A percentile compares a stretch with the other conserved stretches of the same genome.
Evolutionary conservation across 2,797 vertebrate genomes (phyloP).

Genomic region (Amblyraja radiata): DNA sequence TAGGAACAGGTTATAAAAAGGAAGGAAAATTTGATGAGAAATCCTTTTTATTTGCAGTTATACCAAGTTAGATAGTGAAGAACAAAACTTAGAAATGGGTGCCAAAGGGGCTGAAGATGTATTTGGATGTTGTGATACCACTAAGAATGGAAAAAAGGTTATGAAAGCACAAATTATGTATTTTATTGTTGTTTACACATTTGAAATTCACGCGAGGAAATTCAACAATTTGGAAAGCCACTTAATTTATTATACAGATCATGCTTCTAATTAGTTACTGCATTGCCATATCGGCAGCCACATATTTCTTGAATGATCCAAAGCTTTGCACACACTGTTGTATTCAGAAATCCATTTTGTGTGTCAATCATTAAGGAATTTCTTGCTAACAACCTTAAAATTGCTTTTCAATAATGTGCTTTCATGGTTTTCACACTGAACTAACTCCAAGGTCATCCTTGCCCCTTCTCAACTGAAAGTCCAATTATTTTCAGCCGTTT

Average conservation of each 20-base stretch:
- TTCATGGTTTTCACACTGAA: background rate
- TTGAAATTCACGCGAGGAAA: background rate
- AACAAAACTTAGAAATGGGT: background rate
- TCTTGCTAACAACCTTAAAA: background rate
- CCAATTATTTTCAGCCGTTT: background rate
- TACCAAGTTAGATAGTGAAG: background rate
- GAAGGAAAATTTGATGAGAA: background rate
- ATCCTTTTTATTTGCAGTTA: background rate
- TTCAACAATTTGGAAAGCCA: background rate
- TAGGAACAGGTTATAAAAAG: background rate
- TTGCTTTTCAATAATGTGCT: background rate
- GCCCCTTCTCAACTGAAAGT: background rate
- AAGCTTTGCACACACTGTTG: background rate
- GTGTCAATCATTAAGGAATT: background rate
- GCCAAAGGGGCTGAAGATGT: background rate
- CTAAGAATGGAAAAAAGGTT: background rate
- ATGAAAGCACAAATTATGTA: background rate
- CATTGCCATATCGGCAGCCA: background rate
- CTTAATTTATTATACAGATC: background rate
- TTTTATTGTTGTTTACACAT: background rate
- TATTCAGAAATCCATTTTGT: background rate
- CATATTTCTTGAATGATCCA: background rate
- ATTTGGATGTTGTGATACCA: background rate
- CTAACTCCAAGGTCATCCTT: no score
- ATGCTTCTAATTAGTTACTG: background rate